phyloP scores from a whole-genome alignment of 2,797 vertebrate species.

The Scarus forsteni region DNA sequence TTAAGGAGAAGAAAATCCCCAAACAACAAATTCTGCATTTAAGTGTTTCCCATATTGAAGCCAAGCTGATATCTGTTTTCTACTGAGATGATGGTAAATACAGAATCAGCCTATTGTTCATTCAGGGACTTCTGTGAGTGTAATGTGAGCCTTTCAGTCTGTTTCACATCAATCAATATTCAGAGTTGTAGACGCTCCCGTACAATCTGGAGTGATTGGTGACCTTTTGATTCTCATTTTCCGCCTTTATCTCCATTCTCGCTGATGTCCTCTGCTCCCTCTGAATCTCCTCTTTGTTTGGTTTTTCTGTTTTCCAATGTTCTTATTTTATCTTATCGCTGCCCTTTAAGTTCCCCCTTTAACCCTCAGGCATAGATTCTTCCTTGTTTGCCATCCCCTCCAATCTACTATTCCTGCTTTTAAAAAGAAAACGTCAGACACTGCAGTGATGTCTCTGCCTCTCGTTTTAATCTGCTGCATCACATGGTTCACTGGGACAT shows the following conservation, averaged over 20 bases:
- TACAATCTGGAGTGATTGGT: conserved; percentile 47
- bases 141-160: conserved; percentile 20
- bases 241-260: conserved; percentile 27
- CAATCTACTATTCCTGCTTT: background rate
- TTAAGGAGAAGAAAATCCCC: background rate
- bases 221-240: conserved; percentile 69
- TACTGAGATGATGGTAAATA: conserved; percentile 23
- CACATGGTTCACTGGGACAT: conserved; percentile 40
- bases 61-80: conserved; percentile 30
- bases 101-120: conserved; percentile 10
- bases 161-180: conserved; percentile 52
- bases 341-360: background rate
- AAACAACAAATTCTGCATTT: conserved; percentile 1
- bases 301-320: background rate
- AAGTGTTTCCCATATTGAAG: background rate
- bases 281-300: conserved; percentile 2
- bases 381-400: background rate
- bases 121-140: conserved; percentile 16
- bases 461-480: conserved; percentile 37
- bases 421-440: background rate
- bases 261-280: conserved; percentile 10
- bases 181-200: conserved; percentile 30
- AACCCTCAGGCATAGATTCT: background rate
- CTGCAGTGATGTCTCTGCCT: background rate
- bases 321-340: background rate